Evolutionary conservation across 2,888 invertebrate species (phyloP).

Genomic region (Mythimna loreyi): DNA sequence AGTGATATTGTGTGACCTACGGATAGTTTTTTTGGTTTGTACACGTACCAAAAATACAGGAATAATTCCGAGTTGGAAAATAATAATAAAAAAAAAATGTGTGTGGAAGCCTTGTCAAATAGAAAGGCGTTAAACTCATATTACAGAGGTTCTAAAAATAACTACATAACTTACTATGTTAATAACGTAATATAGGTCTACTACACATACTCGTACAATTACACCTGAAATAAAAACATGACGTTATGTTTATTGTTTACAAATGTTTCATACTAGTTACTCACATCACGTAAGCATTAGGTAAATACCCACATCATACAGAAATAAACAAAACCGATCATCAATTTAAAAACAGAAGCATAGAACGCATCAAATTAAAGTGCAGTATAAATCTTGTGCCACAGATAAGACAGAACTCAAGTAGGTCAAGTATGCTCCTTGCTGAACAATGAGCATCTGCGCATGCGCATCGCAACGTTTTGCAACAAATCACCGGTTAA

Average conservation of each 20-base stretch:
- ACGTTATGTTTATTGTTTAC: conserved; percentile 14
- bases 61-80: too few relatives aligned
- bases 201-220: neutral
- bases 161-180: neutral
- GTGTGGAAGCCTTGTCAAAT: neutral
- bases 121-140: neutral
- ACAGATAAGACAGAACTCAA: conserved; percentile 51
- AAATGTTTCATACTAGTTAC: conserved; percentile 14
- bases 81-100: too few relatives aligned
- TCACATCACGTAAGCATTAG: conserved; percentile 20
- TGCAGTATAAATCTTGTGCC: conserved; percentile 57
- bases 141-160: neutral
- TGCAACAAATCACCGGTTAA: conserved; percentile 58
- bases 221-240: neutral
- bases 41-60: too few relatives aligned
- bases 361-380: conserved; percentile 29
- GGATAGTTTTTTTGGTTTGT: too few relatives aligned
- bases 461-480: conserved; percentile 45
- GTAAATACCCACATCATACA: conserved; percentile 9
- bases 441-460: conserved; percentile 61
- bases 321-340: conserved; percentile 21
- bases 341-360: conserved; percentile 41
- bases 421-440: conserved; percentile 69
- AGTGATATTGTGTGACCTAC: too few relatives aligned
- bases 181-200: neutral